phyloP scores from a whole-genome alignment of 1,140 invertebrate species.

The Listronotus oregonensis region DNA sequence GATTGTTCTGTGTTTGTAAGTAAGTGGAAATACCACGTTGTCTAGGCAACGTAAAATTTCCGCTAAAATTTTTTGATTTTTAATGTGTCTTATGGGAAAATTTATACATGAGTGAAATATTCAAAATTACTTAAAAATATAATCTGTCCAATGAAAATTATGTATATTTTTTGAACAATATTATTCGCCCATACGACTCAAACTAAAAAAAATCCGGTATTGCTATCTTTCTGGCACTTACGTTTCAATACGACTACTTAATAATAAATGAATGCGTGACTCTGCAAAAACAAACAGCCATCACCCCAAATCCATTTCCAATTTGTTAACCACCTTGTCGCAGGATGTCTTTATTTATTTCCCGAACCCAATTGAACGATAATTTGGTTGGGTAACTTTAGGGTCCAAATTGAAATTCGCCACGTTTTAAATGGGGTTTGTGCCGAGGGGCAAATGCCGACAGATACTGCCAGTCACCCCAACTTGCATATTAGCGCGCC shows the following conservation, averaged over 20 bases:
- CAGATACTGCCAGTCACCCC: slow-evolving; percentile 48
- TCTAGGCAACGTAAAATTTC: too few relatives aligned
- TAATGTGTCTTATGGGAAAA: too few relatives aligned
- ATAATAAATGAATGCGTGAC: slow-evolving; percentile 1
- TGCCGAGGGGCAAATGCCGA: slow-evolving; percentile 42
- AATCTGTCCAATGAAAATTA: too few relatives aligned
- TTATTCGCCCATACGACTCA: too few relatives aligned
- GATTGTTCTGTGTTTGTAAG: too few relatives aligned
- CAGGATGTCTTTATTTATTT: slow-evolving; percentile 27
- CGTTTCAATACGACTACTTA: neutral
- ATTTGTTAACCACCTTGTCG: slow-evolving; percentile 26
- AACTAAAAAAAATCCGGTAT: too few relatives aligned
- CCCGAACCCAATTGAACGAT: slow-evolving; percentile 38
- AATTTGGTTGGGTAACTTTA: slow-evolving; percentile 41
- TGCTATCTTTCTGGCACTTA: too few relatives aligned
- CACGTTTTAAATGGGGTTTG: slow-evolving; percentile 44
- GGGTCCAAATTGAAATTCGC: slow-evolving; percentile 45
- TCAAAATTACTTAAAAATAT: too few relatives aligned
- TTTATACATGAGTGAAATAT: too few relatives aligned
- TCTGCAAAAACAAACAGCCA: slow-evolving; percentile 4
- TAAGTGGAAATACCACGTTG: too few relatives aligned
- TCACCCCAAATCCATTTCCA: slow-evolving; percentile 12
- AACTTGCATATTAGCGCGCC: slow-evolving; percentile 40
- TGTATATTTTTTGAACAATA: too few relatives aligned
- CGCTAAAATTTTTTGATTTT: too few relatives aligned